Evolutionary conservation across 2,888 invertebrate species (phyloP).

Genomic region (Carcina quercana): DNA sequence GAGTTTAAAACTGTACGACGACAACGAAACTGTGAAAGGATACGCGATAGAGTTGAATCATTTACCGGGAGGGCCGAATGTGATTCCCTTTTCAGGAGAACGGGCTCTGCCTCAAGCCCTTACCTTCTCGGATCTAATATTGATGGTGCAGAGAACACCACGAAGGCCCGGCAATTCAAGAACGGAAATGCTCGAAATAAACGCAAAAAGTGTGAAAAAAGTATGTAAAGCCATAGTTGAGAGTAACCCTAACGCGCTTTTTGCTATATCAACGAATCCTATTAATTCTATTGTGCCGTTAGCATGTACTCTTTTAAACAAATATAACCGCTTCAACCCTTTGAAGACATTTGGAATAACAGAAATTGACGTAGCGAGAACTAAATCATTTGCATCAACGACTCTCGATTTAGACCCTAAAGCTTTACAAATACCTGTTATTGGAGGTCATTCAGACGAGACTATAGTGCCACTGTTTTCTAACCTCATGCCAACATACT

Average conservation of each 20-base stretch:
- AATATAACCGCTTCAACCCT: constrained; percentile 40
- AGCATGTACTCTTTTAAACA: constrained; percentile 34
- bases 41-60: constrained; percentile 35
- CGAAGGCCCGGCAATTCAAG: constrained; percentile 29
- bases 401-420: constrained; percentile 30
- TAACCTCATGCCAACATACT: constrained; percentile 30
- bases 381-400: constrained; percentile 29
- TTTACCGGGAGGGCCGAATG: constrained; percentile 34
- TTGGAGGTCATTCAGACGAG: constrained; percentile 51
- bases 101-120: constrained; percentile 28
- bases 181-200: constrained; percentile 39
- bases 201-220: constrained; percentile 34
- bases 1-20: constrained; percentile 39
- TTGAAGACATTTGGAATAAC: constrained; percentile 48
- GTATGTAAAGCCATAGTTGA: constrained; percentile 37
- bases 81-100: constrained; percentile 28
- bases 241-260: constrained; percentile 36
- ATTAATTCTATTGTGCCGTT: constrained; percentile 48
- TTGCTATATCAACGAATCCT: constrained; percentile 47
- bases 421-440: constrained; percentile 37
- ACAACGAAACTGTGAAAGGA: constrained; percentile 33
- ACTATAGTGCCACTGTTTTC: constrained; percentile 52
- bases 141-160: constrained; percentile 35
- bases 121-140: constrained; percentile 31
- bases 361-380: constrained; percentile 40